A percentile compares a stretch with the other conserved stretches of the same genome.
Evolutionary conservation across 2,113 vertebrate genomes (phyloP).

Genomic region (Tachuris rubrigastra): DNA sequence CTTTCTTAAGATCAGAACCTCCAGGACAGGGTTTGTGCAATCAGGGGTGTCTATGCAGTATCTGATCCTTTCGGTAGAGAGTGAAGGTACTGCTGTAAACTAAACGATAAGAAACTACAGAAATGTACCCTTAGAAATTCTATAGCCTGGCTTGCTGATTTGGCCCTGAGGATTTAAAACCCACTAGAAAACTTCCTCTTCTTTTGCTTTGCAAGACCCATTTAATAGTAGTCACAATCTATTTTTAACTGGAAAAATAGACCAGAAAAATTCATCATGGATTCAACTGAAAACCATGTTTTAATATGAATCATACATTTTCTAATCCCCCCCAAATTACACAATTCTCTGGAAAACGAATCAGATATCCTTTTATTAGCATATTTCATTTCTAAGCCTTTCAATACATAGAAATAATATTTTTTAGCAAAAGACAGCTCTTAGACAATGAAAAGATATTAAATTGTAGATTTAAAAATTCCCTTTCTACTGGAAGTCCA

Average conservation of each 20-base stretch:
- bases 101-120: not conserved
- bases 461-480: slow-evolving; percentile 28
- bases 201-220: not conserved
- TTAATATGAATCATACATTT: not conserved
- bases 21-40: not conserved
- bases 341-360: not conserved
- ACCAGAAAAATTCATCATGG: not conserved
- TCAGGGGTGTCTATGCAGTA: not conserved
- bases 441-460: slow-evolving; percentile 34
- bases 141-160: not conserved
- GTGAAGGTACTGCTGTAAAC: not conserved
- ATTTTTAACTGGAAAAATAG: not conserved
- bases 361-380: slow-evolving; percentile 20
- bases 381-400: slow-evolving; percentile 35
- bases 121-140: not conserved
- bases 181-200: not conserved
- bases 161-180: not conserved
- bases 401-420: slow-evolving; percentile 29
- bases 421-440: slow-evolving; percentile 8
- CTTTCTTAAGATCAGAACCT: not conserved
- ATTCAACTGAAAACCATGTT: not conserved
- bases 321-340: not conserved
- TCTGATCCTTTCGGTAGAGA: not conserved
- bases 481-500: slow-evolving; percentile 10
- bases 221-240: not conserved